Percentiles rank a stretch among this genome's conserved stretches.
Conservation (phyloP, 2,113 vertebrate species). For the Pogonocichla stellata region DNA sequence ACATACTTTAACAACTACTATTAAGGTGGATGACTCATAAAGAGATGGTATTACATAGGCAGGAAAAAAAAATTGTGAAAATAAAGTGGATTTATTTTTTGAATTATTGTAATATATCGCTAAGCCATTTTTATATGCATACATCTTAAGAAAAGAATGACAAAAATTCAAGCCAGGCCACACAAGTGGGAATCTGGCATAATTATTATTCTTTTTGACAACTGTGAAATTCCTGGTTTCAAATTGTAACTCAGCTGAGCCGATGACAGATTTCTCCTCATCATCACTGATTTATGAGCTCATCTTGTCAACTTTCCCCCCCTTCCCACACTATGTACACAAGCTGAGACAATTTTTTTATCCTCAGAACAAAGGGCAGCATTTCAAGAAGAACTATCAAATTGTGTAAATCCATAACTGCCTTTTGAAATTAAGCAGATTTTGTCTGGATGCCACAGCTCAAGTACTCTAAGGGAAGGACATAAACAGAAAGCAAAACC, state of each 20-base stretch:
- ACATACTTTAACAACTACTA: background rate
- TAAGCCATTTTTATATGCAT: background rate
- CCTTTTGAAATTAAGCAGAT: background rate
- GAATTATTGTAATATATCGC: fast-evolving
- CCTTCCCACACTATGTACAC: background rate
- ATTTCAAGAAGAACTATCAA: background rate
- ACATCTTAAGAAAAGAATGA: background rate
- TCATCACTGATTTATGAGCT: constrained; percentile 25
- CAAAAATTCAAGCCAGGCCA: background rate
- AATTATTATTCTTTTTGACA: background rate
- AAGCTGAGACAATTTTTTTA: background rate
- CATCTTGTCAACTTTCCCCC: background rate
- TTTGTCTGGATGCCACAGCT: background rate
- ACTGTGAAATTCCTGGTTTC: background rate
- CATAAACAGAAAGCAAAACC: background rate
- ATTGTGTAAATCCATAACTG: background rate
- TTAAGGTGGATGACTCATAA: background rate
- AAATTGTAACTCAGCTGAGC: background rate
- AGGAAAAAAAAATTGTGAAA: background rate
- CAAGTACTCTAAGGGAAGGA: background rate
- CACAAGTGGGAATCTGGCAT: background rate
- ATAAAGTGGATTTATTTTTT: background rate
- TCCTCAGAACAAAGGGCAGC: background rate
- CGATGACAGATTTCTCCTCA: constrained; percentile 6
- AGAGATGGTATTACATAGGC: background rate